These are phyloP conservation scores for Ditylenchus dipsaci DNA, from an alignment of 1,140 invertebrate species.

Conservation along the genomic window DNA sequence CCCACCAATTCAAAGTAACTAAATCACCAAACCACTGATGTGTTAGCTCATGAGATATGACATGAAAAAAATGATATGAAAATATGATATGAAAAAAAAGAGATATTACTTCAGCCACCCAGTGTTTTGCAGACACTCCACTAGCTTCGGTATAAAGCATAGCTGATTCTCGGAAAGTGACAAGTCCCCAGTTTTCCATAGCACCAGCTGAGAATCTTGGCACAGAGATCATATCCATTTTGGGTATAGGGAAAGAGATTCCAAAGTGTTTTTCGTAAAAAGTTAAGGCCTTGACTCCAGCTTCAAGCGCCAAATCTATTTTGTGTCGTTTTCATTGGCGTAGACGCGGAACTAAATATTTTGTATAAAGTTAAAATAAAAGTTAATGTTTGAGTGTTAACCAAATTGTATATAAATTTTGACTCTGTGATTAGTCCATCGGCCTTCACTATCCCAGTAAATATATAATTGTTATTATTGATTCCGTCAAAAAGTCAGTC, in stretches of 20 bases:
- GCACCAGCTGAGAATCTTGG: background rate
- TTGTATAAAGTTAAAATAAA: too few relatives aligned
- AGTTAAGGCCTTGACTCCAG: background rate
- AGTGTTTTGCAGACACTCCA: slow-evolving; percentile 50
- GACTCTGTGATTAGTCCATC: too few relatives aligned
- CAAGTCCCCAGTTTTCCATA: background rate
- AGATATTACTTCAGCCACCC: slow-evolving; percentile 58
- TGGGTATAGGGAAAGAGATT: background rate
- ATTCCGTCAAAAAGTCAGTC: too few relatives aligned
- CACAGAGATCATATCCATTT: slow-evolving; percentile 1
- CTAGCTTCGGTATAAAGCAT: slow-evolving; percentile 69
- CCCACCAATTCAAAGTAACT: slow-evolving; percentile 67
- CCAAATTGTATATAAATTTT: too few relatives aligned
- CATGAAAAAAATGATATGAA: background rate
- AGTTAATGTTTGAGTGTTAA: too few relatives aligned
- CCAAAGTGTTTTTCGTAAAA: background rate
- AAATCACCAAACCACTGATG: slow-evolving; percentile 64
- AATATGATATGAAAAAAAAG: too few relatives aligned
- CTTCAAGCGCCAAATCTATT: slow-evolving; percentile 7
- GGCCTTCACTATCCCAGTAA: too few relatives aligned
- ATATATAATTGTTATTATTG: too few relatives aligned
- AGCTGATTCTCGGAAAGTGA: slow-evolving; percentile 70
- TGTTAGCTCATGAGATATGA: background rate
- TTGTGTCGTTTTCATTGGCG: slow-evolving; percentile 16
- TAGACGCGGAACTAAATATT: slow-evolving; percentile 35